Percentiles rank a stretch among this genome's conserved stretches.
Conservation (phyloP, 2,113 vertebrate genomes). For the Chloroceryle aenea region DNA sequence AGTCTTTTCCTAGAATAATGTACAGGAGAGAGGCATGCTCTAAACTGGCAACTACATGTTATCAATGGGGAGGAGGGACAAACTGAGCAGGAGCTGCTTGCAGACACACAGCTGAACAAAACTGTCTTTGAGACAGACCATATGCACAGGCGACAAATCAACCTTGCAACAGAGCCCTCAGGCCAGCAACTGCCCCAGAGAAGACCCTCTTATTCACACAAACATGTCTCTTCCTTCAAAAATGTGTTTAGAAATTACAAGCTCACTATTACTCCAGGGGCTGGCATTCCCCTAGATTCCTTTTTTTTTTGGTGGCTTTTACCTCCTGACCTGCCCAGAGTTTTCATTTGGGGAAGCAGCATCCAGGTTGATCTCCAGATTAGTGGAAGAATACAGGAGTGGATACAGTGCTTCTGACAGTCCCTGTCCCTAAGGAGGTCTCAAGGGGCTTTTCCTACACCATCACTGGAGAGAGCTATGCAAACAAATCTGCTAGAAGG, state of each 20-base stretch:
- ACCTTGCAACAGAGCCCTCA: background rate
- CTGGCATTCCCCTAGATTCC: background rate
- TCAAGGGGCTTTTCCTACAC: background rate
- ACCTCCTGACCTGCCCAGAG: background rate
- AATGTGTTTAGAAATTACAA: background rate
- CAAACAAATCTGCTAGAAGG: background rate
- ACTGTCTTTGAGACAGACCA: background rate
- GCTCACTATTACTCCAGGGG: background rate
- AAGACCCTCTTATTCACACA: background rate
- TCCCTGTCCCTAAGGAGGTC: accelerated
- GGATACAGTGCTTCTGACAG: background rate
- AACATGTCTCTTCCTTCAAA: background rate
- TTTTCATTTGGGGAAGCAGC: background rate
- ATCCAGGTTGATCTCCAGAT: background rate
- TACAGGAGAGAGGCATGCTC: accelerated
- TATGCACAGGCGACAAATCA: accelerated
- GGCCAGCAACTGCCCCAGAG: background rate
- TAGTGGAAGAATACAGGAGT: background rate
- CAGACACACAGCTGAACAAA: background rate
- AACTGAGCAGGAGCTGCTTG: background rate
- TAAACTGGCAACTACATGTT: background rate
- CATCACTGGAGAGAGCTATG: accelerated
- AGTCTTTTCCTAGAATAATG: background rate
- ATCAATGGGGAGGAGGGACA: accelerated
- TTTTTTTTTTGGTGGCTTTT: background rate